These are phyloP conservation scores for Acleris laterana DNA, from an alignment of 2,888 invertebrate genomes.

Conservation along the genomic window DNA sequence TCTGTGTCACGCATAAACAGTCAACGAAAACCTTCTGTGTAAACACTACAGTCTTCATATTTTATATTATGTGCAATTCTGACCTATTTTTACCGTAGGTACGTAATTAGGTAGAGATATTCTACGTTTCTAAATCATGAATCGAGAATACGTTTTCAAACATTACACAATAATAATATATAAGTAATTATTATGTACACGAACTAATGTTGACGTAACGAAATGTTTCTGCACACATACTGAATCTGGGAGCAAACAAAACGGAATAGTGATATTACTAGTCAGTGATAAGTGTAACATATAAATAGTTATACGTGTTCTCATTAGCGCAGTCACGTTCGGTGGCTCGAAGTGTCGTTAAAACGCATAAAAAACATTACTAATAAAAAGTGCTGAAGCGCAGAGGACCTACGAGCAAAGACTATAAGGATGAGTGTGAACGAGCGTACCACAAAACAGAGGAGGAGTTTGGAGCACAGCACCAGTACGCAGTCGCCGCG, in stretches of 20 bases:
- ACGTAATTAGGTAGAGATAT: too few relatives aligned
- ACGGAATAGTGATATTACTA: neutral
- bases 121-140: too few relatives aligned
- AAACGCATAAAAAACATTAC: neutral
- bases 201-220: neutral
- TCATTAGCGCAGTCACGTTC: slow-evolving; percentile 7
- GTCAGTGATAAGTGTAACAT: neutral
- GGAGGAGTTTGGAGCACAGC: neutral
- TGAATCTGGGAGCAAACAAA: slow-evolving; percentile 1
- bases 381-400: neutral
- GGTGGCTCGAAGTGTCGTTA: neutral
- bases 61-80: too few relatives aligned
- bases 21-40: too few relatives aligned
- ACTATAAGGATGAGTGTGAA: slow-evolving; percentile 2
- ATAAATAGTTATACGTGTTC: neutral
- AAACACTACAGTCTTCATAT: too few relatives aligned
- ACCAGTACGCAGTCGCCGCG: neutral
- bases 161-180: too few relatives aligned
- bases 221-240: neutral
- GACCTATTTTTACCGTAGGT: too few relatives aligned
- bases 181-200: too few relatives aligned
- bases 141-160: too few relatives aligned
- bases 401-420: neutral
- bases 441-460: slow-evolving; percentile 9
- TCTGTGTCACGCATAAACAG: too few relatives aligned